phyloP scores from a whole-genome alignment of 37 sponge, comb jelly and placozoan genomes.

The Halisarca cf. caerulea region DNA sequence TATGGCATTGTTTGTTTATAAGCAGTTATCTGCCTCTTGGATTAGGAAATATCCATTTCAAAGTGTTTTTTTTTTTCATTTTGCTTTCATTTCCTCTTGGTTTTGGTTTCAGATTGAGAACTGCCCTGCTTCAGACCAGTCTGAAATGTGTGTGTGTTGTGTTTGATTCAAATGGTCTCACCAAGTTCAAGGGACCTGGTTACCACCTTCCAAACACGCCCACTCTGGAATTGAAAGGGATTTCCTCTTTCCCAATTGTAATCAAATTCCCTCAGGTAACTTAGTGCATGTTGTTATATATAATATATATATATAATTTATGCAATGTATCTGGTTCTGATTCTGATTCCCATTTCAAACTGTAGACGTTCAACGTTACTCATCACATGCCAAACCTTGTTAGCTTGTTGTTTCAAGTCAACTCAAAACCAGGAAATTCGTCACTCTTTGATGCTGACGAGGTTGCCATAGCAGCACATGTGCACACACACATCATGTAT shows the following conservation, averaged over 20 bases:
- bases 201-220: constrained; percentile 23
- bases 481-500: no score
- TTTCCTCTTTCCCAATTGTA: constrained; percentile 22
- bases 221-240: constrained; percentile 20
- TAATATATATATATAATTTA: background rate
- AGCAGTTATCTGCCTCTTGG: no score
- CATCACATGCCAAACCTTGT: background rate
- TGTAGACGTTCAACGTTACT: background rate
- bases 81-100: background rate
- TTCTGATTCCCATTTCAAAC: background rate
- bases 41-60: no score
- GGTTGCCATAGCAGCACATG: background rate
- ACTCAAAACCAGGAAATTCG: background rate
- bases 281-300: background rate
- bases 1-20: no score
- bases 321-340: no score
- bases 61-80: no score
- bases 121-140: background rate
- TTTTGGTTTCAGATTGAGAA: background rate
- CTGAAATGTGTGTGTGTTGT: background rate
- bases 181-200: constrained; percentile 17
- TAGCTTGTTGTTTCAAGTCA: background rate
- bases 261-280: background rate
- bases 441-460: constrained; percentile 6
- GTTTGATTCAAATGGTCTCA: background rate